Base-by-base conservation (phyloP, 2,888 invertebrate species). In the Isotomurus palustris region DNA sequence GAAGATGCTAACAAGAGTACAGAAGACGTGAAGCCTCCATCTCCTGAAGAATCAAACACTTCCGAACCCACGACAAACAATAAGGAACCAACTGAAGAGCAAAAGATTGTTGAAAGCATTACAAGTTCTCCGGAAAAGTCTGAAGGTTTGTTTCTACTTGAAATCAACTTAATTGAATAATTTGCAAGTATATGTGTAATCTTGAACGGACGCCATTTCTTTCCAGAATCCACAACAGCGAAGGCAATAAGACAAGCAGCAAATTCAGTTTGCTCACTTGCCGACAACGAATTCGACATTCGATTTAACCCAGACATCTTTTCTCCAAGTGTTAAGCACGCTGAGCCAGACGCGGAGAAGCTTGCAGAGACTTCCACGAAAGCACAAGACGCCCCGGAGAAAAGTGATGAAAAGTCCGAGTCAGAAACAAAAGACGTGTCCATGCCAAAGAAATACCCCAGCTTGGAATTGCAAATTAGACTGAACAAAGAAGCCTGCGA, bases 241-340 rank as follows among this genome's bases (percentile, higher is more conserved):
- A 69, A 67, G 40, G 78, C 81, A 43, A 91, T 97, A 0, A 86
- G 86, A 68, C 86, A 88, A 61, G 96, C 97, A 2, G 91, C 94
- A 6, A 80, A 84, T 6, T 89, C 92, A 24, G 95, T 97, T 3
- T 92, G 92, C 0, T 97, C 96, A 0, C 81, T 97, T 5, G 91
- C 91, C 75, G 94, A 95, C 70, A 87, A 91, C 0, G 95, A 95
- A 76, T 96, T 97, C 77, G 94, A 93, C 75, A 89, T 99, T 66
- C 84, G 94, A 62, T 99, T 99, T 78, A 99, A 99, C 79, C 95
- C 97, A 0, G 99, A 99, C 78, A 93, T 96, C 62, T 97, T 90
- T 78, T 96, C 96, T 10, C 89, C 91, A 1, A 92, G 92, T 53
- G 95, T 99, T 60, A 83, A 81, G 56, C 95, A 96, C 78, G 35